These are phyloP conservation scores for Lasioglossum marginatum DNA, from an alignment of 2,888 invertebrate genomes.

Conservation along the genomic window DNA sequence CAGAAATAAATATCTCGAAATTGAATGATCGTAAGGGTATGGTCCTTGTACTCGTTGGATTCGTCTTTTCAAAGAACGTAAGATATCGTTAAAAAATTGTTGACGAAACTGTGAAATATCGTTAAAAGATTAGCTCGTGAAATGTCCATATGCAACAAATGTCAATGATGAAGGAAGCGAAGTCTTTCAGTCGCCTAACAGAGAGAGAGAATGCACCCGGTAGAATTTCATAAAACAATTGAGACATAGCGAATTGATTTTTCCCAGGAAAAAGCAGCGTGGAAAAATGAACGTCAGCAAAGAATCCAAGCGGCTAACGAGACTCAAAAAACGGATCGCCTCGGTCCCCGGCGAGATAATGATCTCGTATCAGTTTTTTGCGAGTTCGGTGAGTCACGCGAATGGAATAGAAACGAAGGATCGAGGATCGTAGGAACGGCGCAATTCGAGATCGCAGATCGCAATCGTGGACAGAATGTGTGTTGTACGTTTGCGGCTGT, in stretches of 20 bases:
- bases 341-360: neutral
- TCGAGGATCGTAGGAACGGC: constrained; percentile 22
- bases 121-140: too few species aligned
- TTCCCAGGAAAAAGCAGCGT: neutral
- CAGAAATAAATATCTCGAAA: too few species aligned
- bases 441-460: too few species aligned
- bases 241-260: neutral
- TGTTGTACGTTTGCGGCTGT: neutral
- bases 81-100: too few species aligned
- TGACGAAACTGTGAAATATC: too few species aligned
- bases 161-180: neutral
- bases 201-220: neutral
- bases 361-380: neutral
- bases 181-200: neutral
- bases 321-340: neutral
- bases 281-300: neutral
- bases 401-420: neutral
- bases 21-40: too few species aligned
- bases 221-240: neutral
- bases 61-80: too few species aligned
- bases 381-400: neutral
- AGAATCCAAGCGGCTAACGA: neutral
- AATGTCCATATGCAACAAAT: too few species aligned
- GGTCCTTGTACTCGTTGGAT: too few species aligned
- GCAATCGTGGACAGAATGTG: neutral